Conservation (phyloP, 2,113 vertebrate species). For the Chiloscyllium plagiosum region DNA sequence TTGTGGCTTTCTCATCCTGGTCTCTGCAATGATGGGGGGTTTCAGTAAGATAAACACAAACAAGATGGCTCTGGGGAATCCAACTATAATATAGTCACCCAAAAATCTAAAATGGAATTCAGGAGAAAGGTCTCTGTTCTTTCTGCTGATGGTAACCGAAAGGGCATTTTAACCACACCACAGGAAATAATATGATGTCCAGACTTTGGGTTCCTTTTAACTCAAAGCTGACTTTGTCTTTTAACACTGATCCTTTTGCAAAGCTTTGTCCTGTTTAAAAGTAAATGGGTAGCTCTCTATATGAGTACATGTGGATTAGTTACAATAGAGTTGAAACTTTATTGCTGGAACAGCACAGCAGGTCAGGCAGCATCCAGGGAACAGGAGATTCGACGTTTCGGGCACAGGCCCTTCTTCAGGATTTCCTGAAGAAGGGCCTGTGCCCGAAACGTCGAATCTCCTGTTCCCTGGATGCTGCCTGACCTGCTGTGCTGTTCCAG, state of each 20-base stretch:
- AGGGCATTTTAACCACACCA: background rate
- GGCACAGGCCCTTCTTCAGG: too few species aligned
- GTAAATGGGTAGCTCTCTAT: background rate
- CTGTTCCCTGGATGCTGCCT: too few species aligned
- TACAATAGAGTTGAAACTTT: too few species aligned
- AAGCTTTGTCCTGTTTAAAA: background rate
- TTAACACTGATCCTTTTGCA: background rate
- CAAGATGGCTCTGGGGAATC: too few species aligned
- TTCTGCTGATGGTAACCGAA: background rate
- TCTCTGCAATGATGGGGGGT: background rate
- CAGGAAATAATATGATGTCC: background rate
- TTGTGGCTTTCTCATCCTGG: background rate
- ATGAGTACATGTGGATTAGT: too few species aligned
- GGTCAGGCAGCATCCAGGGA: too few species aligned
- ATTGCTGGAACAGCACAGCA: too few species aligned
- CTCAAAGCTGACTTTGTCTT: background rate
- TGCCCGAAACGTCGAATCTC: too few species aligned
- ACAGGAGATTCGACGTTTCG: too few species aligned
- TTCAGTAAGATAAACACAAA: background rate
- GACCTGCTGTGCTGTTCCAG: too few species aligned
- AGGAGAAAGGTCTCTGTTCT: background rate
- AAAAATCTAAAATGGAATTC: background rate
- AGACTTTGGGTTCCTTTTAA: background rate
- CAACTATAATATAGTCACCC: background rate
- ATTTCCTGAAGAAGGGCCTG: too few species aligned